Base-by-base conservation (phyloP, 2,113 vertebrate species). In the Zeus faber region DNA sequence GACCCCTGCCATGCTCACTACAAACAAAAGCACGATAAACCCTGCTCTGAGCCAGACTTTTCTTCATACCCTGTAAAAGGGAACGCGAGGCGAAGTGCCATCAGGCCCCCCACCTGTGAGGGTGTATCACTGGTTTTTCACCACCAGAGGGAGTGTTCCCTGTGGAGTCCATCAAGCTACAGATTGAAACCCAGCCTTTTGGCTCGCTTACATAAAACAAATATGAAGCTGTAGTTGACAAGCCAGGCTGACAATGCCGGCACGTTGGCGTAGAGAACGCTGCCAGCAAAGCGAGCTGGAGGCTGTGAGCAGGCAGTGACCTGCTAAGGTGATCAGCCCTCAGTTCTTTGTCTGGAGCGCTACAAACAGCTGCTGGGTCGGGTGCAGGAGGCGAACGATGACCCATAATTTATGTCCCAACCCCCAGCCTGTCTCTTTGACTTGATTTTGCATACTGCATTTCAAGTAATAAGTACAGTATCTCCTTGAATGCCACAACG, bases 391-490 rank as follows among this genome's bases (percentile, higher is more conserved):
- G 72, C 54, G 13, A 67, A 79, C 70, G 74, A 64, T 75, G 76
- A 74, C 79, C 74, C 72, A 77, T 77, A 76, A 81, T 84, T 74
- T 76, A 79, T 77, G 67, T 75, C 69, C 56, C 61, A 66, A 39
- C 17, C 43, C 51, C 54, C 48, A 29, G 56, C 60, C 64, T 67
- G 74, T 76, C 72, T 74, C 58, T 75, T 74, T 78, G 67, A 74
- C 74, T 83, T 70, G 62, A 58, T 82, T 84, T 84, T 84, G 79
- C 81, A 84, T 85, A 72, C 57, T 70, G 77, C 74, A 66, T 84
- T 86, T 82, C 83, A 86, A 84, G 81, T 80, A 88, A 85, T 84
- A 85, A 86, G 85, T 82, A 84, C 81, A 84, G 80, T 82, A 86
- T 88, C 83, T 88, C 77, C 77, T 83, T 81, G 79, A 76, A 81